These are phyloP conservation scores for Todus mexicanus DNA, from an alignment of 2,797 vertebrate species.

Conservation along the genomic window DNA sequence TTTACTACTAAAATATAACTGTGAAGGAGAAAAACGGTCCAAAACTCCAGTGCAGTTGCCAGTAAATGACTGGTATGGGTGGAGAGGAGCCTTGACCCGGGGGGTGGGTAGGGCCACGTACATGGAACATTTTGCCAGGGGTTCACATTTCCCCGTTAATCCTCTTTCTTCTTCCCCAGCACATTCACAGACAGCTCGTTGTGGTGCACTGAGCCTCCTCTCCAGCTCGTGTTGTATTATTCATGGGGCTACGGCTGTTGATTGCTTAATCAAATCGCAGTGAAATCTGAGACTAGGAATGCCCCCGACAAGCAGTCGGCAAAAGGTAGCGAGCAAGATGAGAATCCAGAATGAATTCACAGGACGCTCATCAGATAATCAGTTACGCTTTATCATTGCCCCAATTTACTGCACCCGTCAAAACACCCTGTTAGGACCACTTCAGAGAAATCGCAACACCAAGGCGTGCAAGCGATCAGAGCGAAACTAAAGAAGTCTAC, in stretches of 20 bases:
- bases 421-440: neutral
- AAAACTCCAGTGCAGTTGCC: neutral
- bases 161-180: neutral
- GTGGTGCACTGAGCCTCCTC: neutral
- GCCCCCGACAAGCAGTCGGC: neutral
- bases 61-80: neutral
- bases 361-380: neutral
- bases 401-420: neutral
- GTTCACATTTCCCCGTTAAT: neutral
- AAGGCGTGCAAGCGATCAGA: neutral
- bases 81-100: neutral
- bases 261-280: neutral
- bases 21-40: neutral
- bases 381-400: neutral
- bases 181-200: accelerated
- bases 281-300: neutral
- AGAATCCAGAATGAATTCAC: neutral
- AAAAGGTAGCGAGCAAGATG: neutral
- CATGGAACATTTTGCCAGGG: neutral
- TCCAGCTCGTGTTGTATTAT: neutral
- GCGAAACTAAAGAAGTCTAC: accelerated
- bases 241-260: neutral
- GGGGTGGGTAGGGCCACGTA: neutral
- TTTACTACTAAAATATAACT: neutral
- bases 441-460: neutral